phyloP scores from a whole-genome alignment of 2,888 invertebrate species.

The Sussaba pulchella region DNA sequence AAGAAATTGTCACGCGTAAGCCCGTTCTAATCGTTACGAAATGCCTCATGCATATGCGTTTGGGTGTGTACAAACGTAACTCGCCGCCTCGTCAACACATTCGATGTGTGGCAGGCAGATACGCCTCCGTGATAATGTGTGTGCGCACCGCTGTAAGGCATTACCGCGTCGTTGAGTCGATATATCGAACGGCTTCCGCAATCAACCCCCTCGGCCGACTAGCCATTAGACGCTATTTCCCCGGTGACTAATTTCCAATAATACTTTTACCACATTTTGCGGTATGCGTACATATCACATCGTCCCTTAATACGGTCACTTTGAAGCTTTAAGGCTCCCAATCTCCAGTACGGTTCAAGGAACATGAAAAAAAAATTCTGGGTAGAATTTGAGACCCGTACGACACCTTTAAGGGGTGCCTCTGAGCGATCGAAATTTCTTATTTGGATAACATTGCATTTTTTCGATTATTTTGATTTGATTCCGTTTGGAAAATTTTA shows the following conservation, averaged over 20 bases:
- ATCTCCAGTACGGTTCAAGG: too few relatives aligned
- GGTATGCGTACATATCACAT: not conserved
- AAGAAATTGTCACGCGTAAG: too few relatives aligned
- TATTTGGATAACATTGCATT: too few relatives aligned
- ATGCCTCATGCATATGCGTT: not conserved
- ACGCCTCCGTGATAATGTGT: constrained; percentile 15
- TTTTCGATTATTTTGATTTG: too few relatives aligned
- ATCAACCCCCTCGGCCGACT: constrained; percentile 48
- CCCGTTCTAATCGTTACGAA: too few relatives aligned
- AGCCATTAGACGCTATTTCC: constrained; percentile 49
- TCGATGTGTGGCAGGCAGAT: constrained; percentile 1
- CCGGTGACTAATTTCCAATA: constrained; percentile 57
- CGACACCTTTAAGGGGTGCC: too few relatives aligned
- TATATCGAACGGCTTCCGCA: constrained; percentile 62
- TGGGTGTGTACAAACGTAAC: not conserved
- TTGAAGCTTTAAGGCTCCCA: too few relatives aligned
- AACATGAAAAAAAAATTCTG: too few relatives aligned
- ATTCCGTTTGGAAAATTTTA: too few relatives aligned
- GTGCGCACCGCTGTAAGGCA: constrained; percentile 22
- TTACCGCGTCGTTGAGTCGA: constrained; percentile 49
- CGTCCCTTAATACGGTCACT: too few relatives aligned
- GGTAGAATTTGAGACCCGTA: too few relatives aligned
- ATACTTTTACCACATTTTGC: constrained; percentile 16
- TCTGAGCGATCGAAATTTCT: too few relatives aligned
- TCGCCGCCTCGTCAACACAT: constrained; percentile 25